A percentile compares a stretch with the other conserved stretches of the same genome.
These are phyloP conservation scores for Calameuta idolon DNA, from an alignment of 2,888 invertebrate species.

Conservation along the genomic window DNA sequence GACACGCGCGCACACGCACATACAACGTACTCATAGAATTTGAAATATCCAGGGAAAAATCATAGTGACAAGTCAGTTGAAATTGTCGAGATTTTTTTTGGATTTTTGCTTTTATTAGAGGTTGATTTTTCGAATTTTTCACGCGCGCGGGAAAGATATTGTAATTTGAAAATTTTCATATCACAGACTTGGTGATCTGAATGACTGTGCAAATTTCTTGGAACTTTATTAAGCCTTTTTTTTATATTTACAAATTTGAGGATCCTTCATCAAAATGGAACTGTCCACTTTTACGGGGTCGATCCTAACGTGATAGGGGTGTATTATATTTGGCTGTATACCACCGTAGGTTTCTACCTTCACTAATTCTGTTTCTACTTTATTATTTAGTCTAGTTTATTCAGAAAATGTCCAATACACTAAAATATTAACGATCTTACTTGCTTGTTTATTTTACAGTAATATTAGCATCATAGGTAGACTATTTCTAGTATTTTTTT, in stretches of 20 bases:
- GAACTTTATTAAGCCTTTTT: neutral
- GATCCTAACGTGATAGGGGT: neutral
- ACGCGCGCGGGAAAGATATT: neutral
- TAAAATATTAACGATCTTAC: neutral
- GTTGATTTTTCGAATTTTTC: neutral
- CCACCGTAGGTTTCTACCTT: neutral
- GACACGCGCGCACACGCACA: constrained; percentile 1
- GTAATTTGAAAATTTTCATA: neutral
- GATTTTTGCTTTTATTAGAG: too few relatives aligned
- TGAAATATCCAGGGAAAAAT: neutral
- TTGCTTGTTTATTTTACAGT: neutral
- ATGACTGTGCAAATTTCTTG: neutral
- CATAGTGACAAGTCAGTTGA: neutral
- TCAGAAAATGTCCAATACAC: neutral
- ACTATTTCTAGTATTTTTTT: neutral
- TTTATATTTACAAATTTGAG: neutral
- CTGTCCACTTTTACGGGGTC: neutral
- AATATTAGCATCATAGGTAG: neutral
- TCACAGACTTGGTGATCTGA: neutral
- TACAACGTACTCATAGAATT: neutral
- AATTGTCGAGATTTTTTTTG: neutral
- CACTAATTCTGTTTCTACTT: neutral
- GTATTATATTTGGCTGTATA: neutral
- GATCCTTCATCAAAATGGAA: neutral
- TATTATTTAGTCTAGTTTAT: neutral